phyloP scores from a whole-genome alignment of 2,113 vertebrate genomes.

The Marmota flaviventris region DNA sequence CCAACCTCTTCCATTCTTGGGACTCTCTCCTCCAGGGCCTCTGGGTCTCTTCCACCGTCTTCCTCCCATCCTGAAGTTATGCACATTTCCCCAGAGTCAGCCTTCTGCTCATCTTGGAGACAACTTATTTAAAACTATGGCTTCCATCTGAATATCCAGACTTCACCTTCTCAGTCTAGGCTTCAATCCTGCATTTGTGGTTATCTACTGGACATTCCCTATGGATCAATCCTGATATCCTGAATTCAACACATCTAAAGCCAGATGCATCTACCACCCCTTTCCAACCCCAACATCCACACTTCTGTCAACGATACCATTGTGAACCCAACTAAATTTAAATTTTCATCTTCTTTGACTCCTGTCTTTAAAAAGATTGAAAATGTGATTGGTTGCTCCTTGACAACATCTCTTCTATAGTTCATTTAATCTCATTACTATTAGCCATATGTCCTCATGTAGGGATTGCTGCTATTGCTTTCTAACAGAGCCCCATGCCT shows the following conservation, averaged over 20 bases:
- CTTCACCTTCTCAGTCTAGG: background rate
- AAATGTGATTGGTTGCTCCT: background rate
- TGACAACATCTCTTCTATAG: background rate
- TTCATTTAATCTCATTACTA: background rate
- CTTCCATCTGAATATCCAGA: background rate
- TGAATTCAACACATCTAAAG: background rate
- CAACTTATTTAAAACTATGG: background rate
- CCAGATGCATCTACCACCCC: background rate
- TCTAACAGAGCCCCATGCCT: background rate
- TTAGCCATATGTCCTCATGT: background rate
- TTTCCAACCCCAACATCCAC: background rate
- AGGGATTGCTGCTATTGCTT: background rate
- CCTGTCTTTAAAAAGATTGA: background rate
- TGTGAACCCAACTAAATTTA: constrained; percentile 9
- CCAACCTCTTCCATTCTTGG: background rate
- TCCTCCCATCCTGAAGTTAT: background rate
- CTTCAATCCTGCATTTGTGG: background rate
- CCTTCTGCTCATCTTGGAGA: background rate
- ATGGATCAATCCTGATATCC: background rate
- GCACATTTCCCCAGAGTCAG: background rate
- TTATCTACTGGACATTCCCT: background rate
- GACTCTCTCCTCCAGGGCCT: background rate
- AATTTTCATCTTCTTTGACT: constrained; percentile 38
- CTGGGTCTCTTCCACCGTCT: background rate
- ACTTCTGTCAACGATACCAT: background rate